Evolutionary conservation across 2,797 vertebrate genomes (phyloP).

Genomic region (Melanotaenia nigrans): DNA sequence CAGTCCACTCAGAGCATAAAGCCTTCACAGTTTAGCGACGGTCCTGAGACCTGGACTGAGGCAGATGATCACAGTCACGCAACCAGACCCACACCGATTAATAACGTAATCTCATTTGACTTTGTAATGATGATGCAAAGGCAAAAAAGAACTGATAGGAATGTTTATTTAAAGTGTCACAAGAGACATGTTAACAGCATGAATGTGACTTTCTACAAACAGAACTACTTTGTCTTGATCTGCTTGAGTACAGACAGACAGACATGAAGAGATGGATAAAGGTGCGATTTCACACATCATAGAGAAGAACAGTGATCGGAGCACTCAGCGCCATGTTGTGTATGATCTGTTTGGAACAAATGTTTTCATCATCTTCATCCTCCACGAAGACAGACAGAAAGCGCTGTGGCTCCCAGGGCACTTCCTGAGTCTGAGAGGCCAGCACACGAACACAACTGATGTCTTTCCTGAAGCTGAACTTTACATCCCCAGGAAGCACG

Average conservation of each 20-base stretch:
- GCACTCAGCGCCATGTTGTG: slow-evolving; percentile 53
- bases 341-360: slow-evolving; percentile 67
- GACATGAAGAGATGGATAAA: neutral
- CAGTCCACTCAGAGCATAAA: slow-evolving; percentile 29
- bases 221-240: neutral
- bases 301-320: slow-evolving; percentile 56
- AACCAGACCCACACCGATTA: neutral
- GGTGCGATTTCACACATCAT: slow-evolving; percentile 52
- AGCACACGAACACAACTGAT: slow-evolving; percentile 48
- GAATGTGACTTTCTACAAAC: neutral
- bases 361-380: slow-evolving; percentile 62
- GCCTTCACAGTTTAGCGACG: slow-evolving; percentile 13
- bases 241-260: neutral
- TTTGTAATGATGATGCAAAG: slow-evolving; percentile 22
- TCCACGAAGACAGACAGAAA: slow-evolving; percentile 73
- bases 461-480: slow-evolving; percentile 63
- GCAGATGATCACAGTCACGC: slow-evolving; percentile 47
- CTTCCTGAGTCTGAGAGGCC: slow-evolving; percentile 54
- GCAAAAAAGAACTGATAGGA: neutral
- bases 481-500: slow-evolving; percentile 20
- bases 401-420: slow-evolving; percentile 38
- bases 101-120: slow-evolving; percentile 31
- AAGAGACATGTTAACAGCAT: neutral
- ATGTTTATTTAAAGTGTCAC: slow-evolving; percentile 14
- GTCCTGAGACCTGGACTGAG: slow-evolving; percentile 3